Conservation (phyloP, 2,113 vertebrate genomes). For the Lucifuga dentata region DNA sequence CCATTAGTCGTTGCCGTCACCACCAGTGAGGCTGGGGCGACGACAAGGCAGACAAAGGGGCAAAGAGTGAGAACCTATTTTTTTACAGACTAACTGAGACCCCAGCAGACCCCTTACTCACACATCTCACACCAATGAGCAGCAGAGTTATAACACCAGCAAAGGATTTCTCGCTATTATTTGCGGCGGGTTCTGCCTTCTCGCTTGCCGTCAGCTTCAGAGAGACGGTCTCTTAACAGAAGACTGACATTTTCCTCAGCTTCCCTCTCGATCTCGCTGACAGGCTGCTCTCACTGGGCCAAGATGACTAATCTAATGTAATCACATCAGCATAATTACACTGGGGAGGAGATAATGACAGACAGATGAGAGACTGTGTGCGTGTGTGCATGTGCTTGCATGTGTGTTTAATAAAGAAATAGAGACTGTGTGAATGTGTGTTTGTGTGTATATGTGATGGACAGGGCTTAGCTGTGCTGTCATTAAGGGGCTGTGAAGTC, state of each 20-base stretch:
- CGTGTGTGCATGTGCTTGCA: conserved; percentile 19
- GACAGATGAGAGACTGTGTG: conserved; percentile 72
- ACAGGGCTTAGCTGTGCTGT: conserved; percentile 76
- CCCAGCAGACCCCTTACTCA: background rate
- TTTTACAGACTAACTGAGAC: conserved; percentile 53
- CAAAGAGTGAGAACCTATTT: conserved; percentile 39
- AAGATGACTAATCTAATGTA: conserved; percentile 81
- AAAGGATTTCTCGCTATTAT: conserved; percentile 33
- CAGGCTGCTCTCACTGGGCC: conserved; percentile 76
- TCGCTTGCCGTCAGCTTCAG: conserved; percentile 37
- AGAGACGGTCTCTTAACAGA: conserved; percentile 48
- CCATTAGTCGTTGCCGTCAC: conserved; percentile 1
- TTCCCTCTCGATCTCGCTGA: conserved; percentile 65
- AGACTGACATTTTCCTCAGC: conserved; percentile 67
- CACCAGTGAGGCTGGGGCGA: conserved; percentile 21
- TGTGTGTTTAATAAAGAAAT: conserved; percentile 56
- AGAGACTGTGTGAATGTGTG: conserved; percentile 49
- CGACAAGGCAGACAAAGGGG: background rate
- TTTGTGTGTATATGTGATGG: conserved; percentile 71
- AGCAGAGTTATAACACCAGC: conserved; percentile 15
- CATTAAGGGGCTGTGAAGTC: conserved; percentile 73
- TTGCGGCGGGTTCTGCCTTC: conserved; percentile 23
- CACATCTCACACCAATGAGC: conserved; percentile 2
- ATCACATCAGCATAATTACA: conserved; percentile 84
- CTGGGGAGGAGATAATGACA: conserved; percentile 78